Percentiles rank a stretch among this genome's conserved stretches.
Evolutionary conservation across 2,113 vertebrate genomes (phyloP).

Genomic region (Platysteira castanea): DNA sequence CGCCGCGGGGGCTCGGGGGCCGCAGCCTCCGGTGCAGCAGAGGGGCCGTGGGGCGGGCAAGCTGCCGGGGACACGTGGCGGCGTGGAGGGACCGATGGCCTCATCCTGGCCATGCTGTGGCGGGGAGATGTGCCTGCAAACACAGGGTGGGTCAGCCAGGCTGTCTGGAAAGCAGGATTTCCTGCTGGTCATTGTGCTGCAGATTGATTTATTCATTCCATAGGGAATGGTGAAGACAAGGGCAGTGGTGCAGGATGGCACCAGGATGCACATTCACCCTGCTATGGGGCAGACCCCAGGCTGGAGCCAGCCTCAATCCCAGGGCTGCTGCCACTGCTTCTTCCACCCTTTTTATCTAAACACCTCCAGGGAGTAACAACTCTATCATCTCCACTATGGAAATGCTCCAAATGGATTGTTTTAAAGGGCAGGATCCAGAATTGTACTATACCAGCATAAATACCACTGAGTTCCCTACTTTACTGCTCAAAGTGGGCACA

Average conservation of each 20-base stretch:
- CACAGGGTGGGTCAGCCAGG: background rate
- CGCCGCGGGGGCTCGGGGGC: slow-evolving; percentile 21
- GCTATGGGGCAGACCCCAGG: background rate
- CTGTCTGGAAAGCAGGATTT: accelerated
- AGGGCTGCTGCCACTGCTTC: background rate
- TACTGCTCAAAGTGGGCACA: background rate
- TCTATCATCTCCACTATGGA: background rate
- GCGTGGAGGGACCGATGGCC: slow-evolving; percentile 73
- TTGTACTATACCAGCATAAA: accelerated
- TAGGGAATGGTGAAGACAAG: background rate
- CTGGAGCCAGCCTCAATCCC: background rate
- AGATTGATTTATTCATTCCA: background rate
- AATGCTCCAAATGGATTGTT: background rate
- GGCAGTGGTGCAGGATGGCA: background rate
- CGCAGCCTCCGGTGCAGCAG: slow-evolving; percentile 61
- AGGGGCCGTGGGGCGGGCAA: slow-evolving; percentile 60
- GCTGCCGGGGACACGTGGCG: slow-evolving; percentile 81
- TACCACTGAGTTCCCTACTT: background rate
- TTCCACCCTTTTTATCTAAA: background rate
- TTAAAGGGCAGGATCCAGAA: background rate
- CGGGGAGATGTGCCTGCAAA: background rate
- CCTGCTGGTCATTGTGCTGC: accelerated
- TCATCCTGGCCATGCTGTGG: slow-evolving; percentile 68
- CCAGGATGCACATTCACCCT: background rate
- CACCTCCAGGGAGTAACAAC: background rate